phyloP scores from a whole-genome alignment of 2,888 invertebrate species.

The Abscondita cerata region DNA sequence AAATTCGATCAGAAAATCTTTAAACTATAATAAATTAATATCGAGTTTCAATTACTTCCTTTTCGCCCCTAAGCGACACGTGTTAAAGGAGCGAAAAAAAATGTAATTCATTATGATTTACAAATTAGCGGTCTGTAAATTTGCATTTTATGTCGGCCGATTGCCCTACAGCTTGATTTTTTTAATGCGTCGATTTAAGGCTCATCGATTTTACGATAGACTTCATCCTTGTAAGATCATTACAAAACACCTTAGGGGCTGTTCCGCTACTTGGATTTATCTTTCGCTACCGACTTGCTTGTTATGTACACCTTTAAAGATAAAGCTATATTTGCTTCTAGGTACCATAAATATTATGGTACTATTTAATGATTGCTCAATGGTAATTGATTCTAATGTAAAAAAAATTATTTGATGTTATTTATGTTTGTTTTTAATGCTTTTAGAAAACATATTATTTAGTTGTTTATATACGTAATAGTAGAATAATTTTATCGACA shows the following conservation, averaged over 20 bases:
- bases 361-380: constrained; percentile 21
- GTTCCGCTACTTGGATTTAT: constrained; percentile 32
- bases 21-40: constrained; percentile 25
- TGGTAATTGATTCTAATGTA: constrained; percentile 9
- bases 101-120: constrained; percentile 23
- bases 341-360: constrained; percentile 27
- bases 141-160: constrained; percentile 21
- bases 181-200: constrained; percentile 8
- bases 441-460: no score
- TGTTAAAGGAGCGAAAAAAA: constrained; percentile 13
- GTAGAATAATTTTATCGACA: no score
- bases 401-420: no score
- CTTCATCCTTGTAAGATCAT: constrained; percentile 10
- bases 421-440: no score
- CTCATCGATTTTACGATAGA: background rate
- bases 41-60: constrained; percentile 16
- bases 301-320: constrained; percentile 25
- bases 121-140: constrained; percentile 11
- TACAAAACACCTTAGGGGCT: constrained; percentile 29
- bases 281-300: constrained; percentile 25
- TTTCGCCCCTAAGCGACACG: constrained; percentile 23
- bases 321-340: constrained; percentile 26
- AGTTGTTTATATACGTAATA: no score
- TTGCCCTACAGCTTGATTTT: constrained; percentile 15
- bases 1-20: background rate